Evolutionary conservation across 2,888 invertebrate genomes (phyloP).

Genomic region (Drosophila sordidapex): DNA sequence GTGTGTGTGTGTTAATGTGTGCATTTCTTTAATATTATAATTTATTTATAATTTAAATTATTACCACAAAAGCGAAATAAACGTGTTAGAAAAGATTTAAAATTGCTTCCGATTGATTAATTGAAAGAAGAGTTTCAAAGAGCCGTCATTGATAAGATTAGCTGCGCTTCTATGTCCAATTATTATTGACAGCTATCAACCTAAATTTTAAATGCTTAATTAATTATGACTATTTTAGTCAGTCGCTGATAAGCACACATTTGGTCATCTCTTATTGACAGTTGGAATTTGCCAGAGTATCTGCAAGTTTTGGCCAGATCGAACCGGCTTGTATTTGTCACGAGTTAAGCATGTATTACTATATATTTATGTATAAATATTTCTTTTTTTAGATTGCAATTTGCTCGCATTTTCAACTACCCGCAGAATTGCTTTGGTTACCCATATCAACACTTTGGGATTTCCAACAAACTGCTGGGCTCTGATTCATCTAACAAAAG

Average conservation of each 20-base stretch:
- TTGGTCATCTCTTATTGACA: background rate
- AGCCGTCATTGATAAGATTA: conserved; percentile 22
- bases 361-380: background rate
- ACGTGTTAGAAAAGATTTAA: conserved; percentile 8
- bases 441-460: conserved; percentile 1
- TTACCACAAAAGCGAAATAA: background rate
- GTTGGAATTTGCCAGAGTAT: background rate
- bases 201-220: conserved; percentile 9
- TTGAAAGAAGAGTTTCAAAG: conserved; percentile 1
- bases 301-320: background rate
- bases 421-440: background rate
- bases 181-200: conserved; percentile 11
- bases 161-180: conserved; percentile 10
- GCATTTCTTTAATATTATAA: background rate
- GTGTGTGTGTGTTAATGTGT: background rate
- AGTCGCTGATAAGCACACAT: background rate
- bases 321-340: background rate
- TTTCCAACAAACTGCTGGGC: background rate
- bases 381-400: background rate
- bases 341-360: background rate
- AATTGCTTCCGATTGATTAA: conserved; percentile 5
- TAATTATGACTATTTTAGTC: conserved; percentile 2
- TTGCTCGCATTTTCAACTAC: background rate
- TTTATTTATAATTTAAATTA: background rate
- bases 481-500: conserved; percentile 21